Evolutionary conservation across 2,113 vertebrate genomes (phyloP), one percentile per base, ranked within the genome.

Genomic region (Prunella fulvescens): DNA sequence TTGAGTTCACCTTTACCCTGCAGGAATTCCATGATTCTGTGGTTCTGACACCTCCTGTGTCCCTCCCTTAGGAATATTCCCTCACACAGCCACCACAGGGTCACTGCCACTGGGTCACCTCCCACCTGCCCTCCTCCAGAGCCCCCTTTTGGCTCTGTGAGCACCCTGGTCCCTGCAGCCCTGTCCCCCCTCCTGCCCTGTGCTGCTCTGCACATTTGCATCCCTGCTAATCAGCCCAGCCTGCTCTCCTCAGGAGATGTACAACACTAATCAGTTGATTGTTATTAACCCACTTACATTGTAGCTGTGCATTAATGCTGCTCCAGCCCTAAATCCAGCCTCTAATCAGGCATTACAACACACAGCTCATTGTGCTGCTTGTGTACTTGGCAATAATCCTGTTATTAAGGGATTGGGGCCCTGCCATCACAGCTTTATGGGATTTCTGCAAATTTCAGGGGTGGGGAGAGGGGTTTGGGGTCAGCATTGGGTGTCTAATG

Each of bases 221-320:
- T 22, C 77, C 6, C 40, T 7, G 7, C 70, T 67, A 3, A 64
- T 90, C 89, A 71, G 44, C 87, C 31, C 89, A 23, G 66, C 11
- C 89, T 8, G 6, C 24, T 79, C 90, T 95, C 61, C 92, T 86
- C 28, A 57, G 18, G 71, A 64, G 84, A 72, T 80, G 93, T 44
- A 8, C 20, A 2, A 80, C 94, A 54, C 73, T 39, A 82, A 92
- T 85, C 89, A 94, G 62, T 28, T 89, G 86, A 87, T 95, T 89
- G 93, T 92, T 69, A 86, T 88, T 94, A 95, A 95, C 93, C 92
- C 86, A 77, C 45, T 54, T 86, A 19, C 85, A 72, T 57, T 86
- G 92, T 64, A 13, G 72, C 85, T 86, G 53, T 54, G 69, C 87
- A 86, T 78, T 67, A 88, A 88, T 42, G 79, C 70, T 45, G 81